Evolutionary conservation across 2,113 vertebrate genomes (phyloP).

Genomic region (Ophiodon elongatus): DNA sequence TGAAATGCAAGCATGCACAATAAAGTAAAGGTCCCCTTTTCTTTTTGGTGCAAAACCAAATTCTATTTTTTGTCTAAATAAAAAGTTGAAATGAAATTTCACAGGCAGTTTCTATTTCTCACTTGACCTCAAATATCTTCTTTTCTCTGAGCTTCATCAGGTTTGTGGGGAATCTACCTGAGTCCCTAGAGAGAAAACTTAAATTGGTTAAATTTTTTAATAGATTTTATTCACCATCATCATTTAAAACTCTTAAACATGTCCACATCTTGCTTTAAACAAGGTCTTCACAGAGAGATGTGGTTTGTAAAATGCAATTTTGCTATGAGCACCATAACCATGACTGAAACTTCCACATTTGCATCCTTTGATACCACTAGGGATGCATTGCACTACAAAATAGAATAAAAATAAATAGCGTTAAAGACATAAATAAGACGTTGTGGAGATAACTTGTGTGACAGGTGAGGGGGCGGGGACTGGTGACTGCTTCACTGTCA

Average conservation of each 20-base stretch:
- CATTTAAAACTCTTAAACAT: background rate
- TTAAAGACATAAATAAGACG: too few relatives aligned
- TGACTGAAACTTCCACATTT: background rate
- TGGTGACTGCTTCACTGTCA: background rate
- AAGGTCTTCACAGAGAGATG: background rate
- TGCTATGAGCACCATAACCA: background rate
- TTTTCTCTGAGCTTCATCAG: background rate
- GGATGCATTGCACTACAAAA: too few relatives aligned
- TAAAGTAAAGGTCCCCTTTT: slow-evolving; percentile 2
- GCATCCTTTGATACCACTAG: background rate
- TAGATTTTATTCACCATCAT: too few relatives aligned
- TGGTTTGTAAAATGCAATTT: background rate
- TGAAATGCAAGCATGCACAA: background rate
- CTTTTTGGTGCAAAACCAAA: background rate
- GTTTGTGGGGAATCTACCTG: background rate
- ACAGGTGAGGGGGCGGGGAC: background rate
- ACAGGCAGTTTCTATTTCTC: background rate
- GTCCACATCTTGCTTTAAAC: background rate
- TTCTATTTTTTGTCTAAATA: slow-evolving; percentile 34
- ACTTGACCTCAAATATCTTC: background rate
- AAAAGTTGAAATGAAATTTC: slow-evolving; percentile 55
- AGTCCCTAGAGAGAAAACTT: background rate
- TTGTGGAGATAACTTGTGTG: background rate
- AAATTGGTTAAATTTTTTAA: background rate
- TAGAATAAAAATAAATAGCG: too few relatives aligned